A percentile compares a stretch with the other conserved stretches of the same genome.
phyloP scores from a whole-genome alignment of 2,888 invertebrate species.

The Brassicogethes aeneus region DNA sequence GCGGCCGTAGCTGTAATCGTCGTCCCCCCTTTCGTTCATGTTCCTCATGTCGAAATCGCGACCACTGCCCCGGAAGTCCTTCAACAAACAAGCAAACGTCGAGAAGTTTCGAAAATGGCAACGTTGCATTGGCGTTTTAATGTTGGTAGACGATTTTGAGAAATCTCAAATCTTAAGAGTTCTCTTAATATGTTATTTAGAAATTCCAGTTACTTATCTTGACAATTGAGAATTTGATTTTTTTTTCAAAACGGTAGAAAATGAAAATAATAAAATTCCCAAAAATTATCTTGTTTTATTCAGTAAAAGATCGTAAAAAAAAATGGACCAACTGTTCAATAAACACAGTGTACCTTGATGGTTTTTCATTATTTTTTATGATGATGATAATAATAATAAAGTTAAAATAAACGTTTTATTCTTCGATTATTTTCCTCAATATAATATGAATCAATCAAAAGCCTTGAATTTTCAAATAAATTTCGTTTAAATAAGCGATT shows the following conservation, averaged over 20 bases:
- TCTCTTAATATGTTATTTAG: no score
- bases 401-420: slow-evolving; percentile 14
- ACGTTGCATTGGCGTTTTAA: no score
- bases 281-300: slow-evolving; percentile 30
- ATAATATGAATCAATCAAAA: no score
- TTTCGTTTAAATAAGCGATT: no score
- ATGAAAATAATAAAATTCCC: slow-evolving; percentile 22
- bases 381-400: slow-evolving; percentile 14
- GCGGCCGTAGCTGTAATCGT: slow-evolving; percentile 26
- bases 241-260: slow-evolving; percentile 18
- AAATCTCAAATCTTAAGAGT: no score
- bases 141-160: no score
- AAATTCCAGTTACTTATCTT: no score
- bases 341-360: slow-evolving; percentile 1
- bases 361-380: slow-evolving; percentile 2
- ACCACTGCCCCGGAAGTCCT: slow-evolving; percentile 25
- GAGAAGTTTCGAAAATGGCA: no score
- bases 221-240: no score
- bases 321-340: slow-evolving; percentile 1
- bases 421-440: slow-evolving; percentile 3
- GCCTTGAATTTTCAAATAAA: no score
- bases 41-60: slow-evolving; percentile 30
- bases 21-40: slow-evolving; percentile 22
- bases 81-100: no score
- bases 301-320: slow-evolving; percentile 9